Base-by-base conservation (phyloP, 2,113 vertebrate genomes). In the Dicaeum eximium region DNA sequence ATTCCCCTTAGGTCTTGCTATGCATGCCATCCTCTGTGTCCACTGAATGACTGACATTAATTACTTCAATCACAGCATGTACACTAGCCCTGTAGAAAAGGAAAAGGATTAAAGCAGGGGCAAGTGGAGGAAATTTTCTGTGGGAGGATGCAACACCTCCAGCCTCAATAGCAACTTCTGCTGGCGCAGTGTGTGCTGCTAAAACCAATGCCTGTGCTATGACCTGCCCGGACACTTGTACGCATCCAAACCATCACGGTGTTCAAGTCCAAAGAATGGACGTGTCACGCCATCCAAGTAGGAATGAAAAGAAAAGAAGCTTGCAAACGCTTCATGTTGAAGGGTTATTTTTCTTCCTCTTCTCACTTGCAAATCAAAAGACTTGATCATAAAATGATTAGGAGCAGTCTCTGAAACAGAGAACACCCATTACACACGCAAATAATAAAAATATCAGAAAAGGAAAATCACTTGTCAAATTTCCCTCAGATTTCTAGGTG, bases 1-100 rank as follows among this genome's bases (percentile, higher is more conserved):
- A 86, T 78, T 92, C 94, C 81, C 87, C 64, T 81, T 35, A 70
- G 92, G 82, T 86, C 67, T 54, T 86, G 44, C 67, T 74, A 10
- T 10, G 47, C 21, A 78, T 25, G 75, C 75, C 60, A n/a, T 58
- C 75, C 58, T 77, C 67, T 82, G 45, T 77, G 71, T 86, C 92
- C 95, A 48, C 54, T 9, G n/a, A 80, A 77, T 96, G 95, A 96
- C 4, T 94, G 94, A 88, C 96, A 83, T 85, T 95, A 94, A 95
- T 96, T 95, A 94, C 87, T 94, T 95, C 85, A 92, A 45, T 86
- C 94, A 90, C 96, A 96, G 94, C 90, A 90, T 18, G 93, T 78
- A 83, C 69, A 62, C 67, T 42, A 73, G 35, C 54, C 75, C 70
- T 65, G 11, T 56, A 38, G 87, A 91, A 91, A 92, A 50, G 6